Conservation (phyloP, 2,888 invertebrate genomes). For the Oscheius sp. region DNA sequence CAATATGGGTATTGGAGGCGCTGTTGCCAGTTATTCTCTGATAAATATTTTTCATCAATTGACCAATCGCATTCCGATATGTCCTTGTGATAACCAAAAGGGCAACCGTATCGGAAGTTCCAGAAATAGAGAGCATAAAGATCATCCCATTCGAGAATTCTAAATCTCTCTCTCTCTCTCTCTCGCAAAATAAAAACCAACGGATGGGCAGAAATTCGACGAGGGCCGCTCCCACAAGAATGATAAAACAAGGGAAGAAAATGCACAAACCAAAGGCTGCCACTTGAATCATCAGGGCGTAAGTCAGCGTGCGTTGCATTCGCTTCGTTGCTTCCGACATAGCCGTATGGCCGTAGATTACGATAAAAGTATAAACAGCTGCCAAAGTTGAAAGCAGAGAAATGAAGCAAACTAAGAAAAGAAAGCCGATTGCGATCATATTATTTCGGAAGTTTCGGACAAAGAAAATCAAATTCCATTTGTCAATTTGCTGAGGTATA, state of each 20-base stretch:
- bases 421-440: not conserved
- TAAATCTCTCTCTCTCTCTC: no score
- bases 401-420: not conserved
- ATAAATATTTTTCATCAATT: no score
- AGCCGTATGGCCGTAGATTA: not conserved
- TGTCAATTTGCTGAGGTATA: not conserved
- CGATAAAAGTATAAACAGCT: not conserved
- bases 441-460: not conserved
- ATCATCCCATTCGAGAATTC: not conserved
- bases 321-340: not conserved
- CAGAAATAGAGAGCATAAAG: not conserved
- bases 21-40: no score
- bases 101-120: not conserved
- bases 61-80: no score
- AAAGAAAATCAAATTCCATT: not conserved
- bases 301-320: not conserved
- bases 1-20: no score
- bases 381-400: not conserved
- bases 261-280: not conserved
- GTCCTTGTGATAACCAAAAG: not conserved
- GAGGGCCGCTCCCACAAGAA: not conserved
- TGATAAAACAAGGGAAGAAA: not conserved
- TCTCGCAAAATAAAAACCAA: no score
- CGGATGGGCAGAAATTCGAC: not conserved
- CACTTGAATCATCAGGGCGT: not conserved